These are phyloP conservation scores for Pocillopora damicornis DNA, from an alignment of 64 coral and sea anemone species.

Conservation along the genomic window DNA sequence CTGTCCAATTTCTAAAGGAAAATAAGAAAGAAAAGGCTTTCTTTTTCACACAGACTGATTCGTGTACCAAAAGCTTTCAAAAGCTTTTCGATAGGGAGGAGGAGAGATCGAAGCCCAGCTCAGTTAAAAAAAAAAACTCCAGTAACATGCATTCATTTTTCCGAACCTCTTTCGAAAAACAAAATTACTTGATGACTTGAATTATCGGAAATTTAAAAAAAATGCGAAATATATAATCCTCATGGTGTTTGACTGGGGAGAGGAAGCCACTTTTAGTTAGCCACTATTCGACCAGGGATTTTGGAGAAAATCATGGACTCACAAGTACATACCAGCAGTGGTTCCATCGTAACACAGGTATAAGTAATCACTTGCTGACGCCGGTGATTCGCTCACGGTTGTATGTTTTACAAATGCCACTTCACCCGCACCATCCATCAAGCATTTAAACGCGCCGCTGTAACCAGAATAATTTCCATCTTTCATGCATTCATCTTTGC, in stretches of 20 bases:
- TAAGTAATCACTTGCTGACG: slow-evolving; percentile 9
- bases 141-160: too few relatives aligned
- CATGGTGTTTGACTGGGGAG: too few relatives aligned
- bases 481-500: background rate
- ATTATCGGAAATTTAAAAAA: too few relatives aligned
- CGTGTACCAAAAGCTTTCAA: background rate
- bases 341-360: slow-evolving; percentile 35
- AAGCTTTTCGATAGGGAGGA: background rate
- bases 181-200: too few relatives aligned
- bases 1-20: background rate
- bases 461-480: slow-evolving; percentile 6
- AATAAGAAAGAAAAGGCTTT: background rate
- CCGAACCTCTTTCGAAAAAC: too few relatives aligned
- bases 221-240: too few relatives aligned
- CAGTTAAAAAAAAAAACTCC: too few relatives aligned
- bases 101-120: too few relatives aligned
- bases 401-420: slow-evolving; percentile 60
- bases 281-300: too few relatives aligned
- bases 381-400: background rate
- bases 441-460: slow-evolving; percentile 50
- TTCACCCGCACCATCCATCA: slow-evolving; percentile 19
- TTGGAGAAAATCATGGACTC: background rate
- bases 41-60: too few relatives aligned
- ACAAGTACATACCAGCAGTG: slow-evolving; percentile 12
- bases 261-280: background rate